Base-by-base conservation (phyloP, 2,113 vertebrate genomes). In the Eptatretus burgeri region DNA sequence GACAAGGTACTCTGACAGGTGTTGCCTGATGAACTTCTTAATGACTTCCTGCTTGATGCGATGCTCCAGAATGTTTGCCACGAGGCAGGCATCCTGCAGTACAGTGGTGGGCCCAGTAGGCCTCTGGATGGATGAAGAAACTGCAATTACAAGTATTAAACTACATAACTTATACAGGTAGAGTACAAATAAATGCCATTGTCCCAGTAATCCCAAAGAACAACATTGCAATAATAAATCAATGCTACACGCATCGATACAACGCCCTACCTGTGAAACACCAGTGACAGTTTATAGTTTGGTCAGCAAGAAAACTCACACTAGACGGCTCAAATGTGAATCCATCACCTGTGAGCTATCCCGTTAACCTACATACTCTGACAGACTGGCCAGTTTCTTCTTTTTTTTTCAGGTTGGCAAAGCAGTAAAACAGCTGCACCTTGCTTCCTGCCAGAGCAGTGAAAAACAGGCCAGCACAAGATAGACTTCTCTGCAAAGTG, bases 21-120 rank as follows among this genome's bases (percentile, higher is more conserved):
- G 87, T 62, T 98, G 91, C 66, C 85, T 79, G 71, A 95, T 88
- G 65, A 98, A 98, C 72, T 94, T 98, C 75, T 93, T 95, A 70
- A 98, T 93, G 74, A 98, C 91, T 74, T 98, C 91, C 70, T 93
- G 86, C 56, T 89, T 93, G 75, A 98, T 91, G 66, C 85, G 81
- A 41, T 82, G 78, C 71, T 98, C 91, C 70, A 98, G 76, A 67
- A 96, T 85, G 27, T 88, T 95, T 66, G 85, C 86, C 41, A 96
- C 83, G 67, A 91, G 74, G 68, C 91, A 98, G 1, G 89, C 91
- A 64, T 98, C 91, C 72, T 81, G 78, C 14, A 98, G 75, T 65
- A 98, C 85, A 2, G 85, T 95, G 73, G 87, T 98, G 70, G 87
- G 85, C 62, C 89, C 89, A 41, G 80, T 86, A 8, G 83, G 70